Conservation (phyloP, 1,140 invertebrate species). For the Arion vulgaris region DNA sequence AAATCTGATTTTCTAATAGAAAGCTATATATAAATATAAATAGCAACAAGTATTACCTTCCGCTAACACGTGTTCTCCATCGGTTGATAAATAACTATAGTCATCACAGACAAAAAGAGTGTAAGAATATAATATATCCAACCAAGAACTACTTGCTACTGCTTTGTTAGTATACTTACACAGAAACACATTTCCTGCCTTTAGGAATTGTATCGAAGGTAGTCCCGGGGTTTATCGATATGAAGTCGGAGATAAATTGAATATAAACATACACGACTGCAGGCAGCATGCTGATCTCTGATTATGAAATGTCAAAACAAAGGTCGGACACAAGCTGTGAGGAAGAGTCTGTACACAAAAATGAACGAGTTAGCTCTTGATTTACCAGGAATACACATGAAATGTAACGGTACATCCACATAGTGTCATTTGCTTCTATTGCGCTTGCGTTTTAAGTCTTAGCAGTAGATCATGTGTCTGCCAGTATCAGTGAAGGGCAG, state of each 20-base stretch:
- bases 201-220: constrained; percentile 3
- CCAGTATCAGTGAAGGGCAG: neutral
- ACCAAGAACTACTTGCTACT: neutral
- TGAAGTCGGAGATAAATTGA: constrained; percentile 22
- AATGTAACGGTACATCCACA: neutral
- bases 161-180: neutral
- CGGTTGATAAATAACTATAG: too few relatives aligned
- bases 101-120: neutral
- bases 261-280: constrained; percentile 25
- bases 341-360: neutral
- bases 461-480: too few relatives aligned
- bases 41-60: too few relatives aligned
- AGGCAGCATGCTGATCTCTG: neutral
- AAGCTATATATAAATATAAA: too few relatives aligned
- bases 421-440: neutral
- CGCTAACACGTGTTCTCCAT: too few relatives aligned
- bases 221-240: constrained; percentile 10
- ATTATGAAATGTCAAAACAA: constrained; percentile 30
- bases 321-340: constrained; percentile 1
- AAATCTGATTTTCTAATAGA: too few relatives aligned
- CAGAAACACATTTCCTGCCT: neutral
- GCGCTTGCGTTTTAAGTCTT: neutral
- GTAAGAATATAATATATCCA: neutral
- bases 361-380: neutral
- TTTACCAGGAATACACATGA: neutral